Evolutionary conservation across 2,113 vertebrate genomes (phyloP).

Genomic region (Vimba vimba): DNA sequence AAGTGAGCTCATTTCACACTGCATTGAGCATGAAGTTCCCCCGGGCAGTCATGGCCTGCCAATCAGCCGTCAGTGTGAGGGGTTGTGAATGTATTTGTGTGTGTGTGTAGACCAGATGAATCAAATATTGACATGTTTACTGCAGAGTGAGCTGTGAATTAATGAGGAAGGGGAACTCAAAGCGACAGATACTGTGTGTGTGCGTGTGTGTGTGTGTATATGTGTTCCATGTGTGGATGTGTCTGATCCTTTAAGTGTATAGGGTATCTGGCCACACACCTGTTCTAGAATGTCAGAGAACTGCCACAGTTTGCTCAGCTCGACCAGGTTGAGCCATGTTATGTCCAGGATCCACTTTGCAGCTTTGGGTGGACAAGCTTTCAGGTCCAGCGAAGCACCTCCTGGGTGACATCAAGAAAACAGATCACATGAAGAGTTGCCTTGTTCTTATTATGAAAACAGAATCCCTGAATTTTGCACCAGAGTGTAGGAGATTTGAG

Average conservation of each 20-base stretch:
- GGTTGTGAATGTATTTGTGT: slow-evolving; percentile 26
- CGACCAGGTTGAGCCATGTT: slow-evolving; percentile 96
- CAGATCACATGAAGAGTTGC: not conserved
- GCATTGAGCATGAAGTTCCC: slow-evolving; percentile 57
- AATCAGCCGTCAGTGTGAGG: slow-evolving; percentile 57
- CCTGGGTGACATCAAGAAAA: slow-evolving; percentile 70
- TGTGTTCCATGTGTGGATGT: not conserved
- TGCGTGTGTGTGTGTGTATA: not conserved
- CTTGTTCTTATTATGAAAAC: not conserved
- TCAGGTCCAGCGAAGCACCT: slow-evolving; percentile 93
- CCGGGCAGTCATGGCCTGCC: slow-evolving; percentile 59
- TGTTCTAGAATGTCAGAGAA: slow-evolving; percentile 91
- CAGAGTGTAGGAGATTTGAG: not conserved
- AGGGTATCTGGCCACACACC: slow-evolving; percentile 69
- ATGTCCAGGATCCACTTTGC: slow-evolving; percentile 96
- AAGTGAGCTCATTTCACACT: slow-evolving; percentile 70
- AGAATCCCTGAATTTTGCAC: not conserved
- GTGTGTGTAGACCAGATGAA: slow-evolving; percentile 44
- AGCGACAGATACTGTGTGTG: slow-evolving; percentile 17
- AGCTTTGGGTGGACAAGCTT: slow-evolving; percentile 90
- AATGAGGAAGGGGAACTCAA: slow-evolving; percentile 24
- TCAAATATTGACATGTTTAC: slow-evolving; percentile 67
- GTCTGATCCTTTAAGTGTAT: not conserved
- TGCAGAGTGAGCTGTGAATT: slow-evolving; percentile 53
- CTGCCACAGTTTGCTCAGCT: slow-evolving; percentile 89